Evolutionary conservation across 2,797 vertebrate genomes (phyloP), one percentile per base, ranked within the genome.

Genomic region (Takifugu ocellatus): DNA sequence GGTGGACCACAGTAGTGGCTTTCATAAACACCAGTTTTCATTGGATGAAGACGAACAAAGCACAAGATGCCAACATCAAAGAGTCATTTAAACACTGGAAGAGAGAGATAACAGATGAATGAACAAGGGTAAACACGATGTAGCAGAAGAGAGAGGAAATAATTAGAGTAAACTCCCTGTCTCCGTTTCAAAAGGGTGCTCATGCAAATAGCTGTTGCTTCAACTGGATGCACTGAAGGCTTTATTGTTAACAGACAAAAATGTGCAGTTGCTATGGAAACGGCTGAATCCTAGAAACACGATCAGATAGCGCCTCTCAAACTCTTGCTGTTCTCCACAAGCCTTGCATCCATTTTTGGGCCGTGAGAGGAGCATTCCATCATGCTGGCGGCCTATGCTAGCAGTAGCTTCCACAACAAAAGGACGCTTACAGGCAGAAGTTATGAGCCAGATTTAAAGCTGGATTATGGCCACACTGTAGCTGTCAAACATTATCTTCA

Each of bases 401-500:
- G 21, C 21, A 21, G 21, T 21, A 21, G 21, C 21, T 21, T 21
- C 21, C 21, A 21, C 21, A 21, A 21, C 21, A 21, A 21, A 21
- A 21, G 21, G 21, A 21, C 21, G 21, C 21, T 21, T 21, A 21
- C 1, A 21, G 21, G 21, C 21, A 21, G 21, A 21, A 21, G 21
- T 21, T 21, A 21, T 21, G 21, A 21, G 21, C 21, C 21, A 21
- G 21, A 21, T 21, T 21, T 21, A 21, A 21, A 79, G 25, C 62
- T 59, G 54, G 68, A 78, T 87, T 84, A 87, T 79, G 66, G 49
- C 58, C 21, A 6, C 43, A 53, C 69, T 70, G 70, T 61, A 77
- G 70, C 66, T 79, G 67, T 66, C 61, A 58, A 31, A 42, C 66
- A 57, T 21, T 21, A 21, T 21, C 21, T 21, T 21, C 21, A 21